Evolutionary conservation across 2,797 vertebrate genomes (phyloP), one percentile per base, ranked within the genome.

Genomic region (Myiotriccus ornatus): DNA sequence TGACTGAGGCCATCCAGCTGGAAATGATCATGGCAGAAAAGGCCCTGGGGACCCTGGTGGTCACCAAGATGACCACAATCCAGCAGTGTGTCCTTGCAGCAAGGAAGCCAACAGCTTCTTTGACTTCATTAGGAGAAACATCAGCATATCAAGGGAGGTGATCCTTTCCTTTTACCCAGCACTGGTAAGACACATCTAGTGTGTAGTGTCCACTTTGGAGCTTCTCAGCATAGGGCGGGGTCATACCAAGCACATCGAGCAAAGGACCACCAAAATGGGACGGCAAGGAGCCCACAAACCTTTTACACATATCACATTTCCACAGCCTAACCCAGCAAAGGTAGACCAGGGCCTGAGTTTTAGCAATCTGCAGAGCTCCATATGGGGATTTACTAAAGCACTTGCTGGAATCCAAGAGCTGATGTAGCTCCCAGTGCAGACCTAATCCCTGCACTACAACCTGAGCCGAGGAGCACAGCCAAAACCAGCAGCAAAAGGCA

Each of bases 41-140:
- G 21, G 6, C 10, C 14, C 18, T 16, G 14, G 37, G 4, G 5
- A 21, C 39, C n/a, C 37, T 77, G 64, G 24, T 19, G 28, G 14
- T 71, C 65, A 71, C 34, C 44, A 52, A 20, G n/a, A 24, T 64
- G 44, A 32, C n/a, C 57, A 34, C 24, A 77, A 2, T 30, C 21
- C 57, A 64, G 12, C 37, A 34, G 18, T 14, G 23, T 49, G 22
- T 41, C 25, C 39, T 32, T 60, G 60, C 22, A 81, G 41, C 55
- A 68, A 17, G 47, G 19, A 17, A 39, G n/a, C 14, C 1, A 73
- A 0, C 19, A 10, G 3, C 9, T 44, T n/a, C 2, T 1, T 22
- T 20, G 12, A 43, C 23, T 76, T 28, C 17, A 12, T 7, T 18
- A 44, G 50, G 28, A 50, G 43, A 24, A 76, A 25, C 14, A 2